Percentiles rank a stretch among this genome's conserved stretches.
Evolutionary conservation across 2,797 vertebrate genomes (phyloP).

Genomic region (Pseudochirops cupreus): DNA sequence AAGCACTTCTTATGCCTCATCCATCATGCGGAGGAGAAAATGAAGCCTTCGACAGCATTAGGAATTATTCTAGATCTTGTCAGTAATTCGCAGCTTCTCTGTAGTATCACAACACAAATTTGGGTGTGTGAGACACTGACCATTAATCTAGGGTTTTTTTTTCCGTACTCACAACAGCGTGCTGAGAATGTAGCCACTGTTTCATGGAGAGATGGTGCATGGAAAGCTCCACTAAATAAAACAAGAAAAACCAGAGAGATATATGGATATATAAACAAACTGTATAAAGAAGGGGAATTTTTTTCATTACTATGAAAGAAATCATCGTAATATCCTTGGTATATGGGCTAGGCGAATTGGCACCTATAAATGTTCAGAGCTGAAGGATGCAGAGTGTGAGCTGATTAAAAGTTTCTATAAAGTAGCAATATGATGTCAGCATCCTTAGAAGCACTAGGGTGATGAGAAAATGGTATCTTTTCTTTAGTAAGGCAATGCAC

Average conservation of each 20-base stretch:
- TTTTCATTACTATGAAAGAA: conserved; percentile 72
- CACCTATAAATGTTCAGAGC: conserved; percentile 49
- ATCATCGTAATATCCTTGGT: conserved; percentile 65
- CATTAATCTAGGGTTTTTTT: conserved; percentile 86
- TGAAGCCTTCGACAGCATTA: conserved; percentile 89
- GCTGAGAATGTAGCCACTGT: conserved; percentile 85
- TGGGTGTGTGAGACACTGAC: conserved; percentile 86
- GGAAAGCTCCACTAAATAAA: conserved; percentile 85
- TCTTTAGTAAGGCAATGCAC: conserved; percentile 7
- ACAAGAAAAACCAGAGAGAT: conserved; percentile 80
- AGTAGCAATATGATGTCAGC: conserved; percentile 22
- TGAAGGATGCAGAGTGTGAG: not conserved
- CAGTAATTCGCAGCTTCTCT: conserved; percentile 88
- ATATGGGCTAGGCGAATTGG: conserved; percentile 61
- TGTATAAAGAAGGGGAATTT: conserved; percentile 81
- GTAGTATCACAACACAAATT: conserved; percentile 87
- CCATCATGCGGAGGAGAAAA: conserved; percentile 87
- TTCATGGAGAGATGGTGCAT: conserved; percentile 82
- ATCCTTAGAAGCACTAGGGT: conserved; percentile 34
- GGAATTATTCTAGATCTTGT: conserved; percentile 90
- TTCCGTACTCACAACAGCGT: conserved; percentile 73
- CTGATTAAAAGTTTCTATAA: conserved; percentile 76
- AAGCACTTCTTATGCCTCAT: conserved; percentile 88
- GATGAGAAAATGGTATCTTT: conserved; percentile 50
- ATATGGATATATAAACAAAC: conserved; percentile 81